Evolutionary conservation across 2,797 vertebrate species (phyloP).

Genomic region (Pseudopleuronectes americanus): DNA sequence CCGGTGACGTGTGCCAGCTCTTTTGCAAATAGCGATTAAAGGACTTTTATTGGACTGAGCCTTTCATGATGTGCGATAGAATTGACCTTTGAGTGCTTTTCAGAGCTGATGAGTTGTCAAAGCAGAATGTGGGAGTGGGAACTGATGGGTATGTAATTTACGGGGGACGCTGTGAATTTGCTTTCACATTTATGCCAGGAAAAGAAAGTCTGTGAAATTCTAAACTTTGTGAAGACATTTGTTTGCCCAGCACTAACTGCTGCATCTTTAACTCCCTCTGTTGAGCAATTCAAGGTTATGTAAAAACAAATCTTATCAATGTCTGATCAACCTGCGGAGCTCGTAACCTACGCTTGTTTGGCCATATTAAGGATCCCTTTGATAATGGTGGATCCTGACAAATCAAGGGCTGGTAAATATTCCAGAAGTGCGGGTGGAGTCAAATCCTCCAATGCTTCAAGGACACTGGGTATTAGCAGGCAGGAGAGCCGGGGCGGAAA

Average conservation of each 20-base stretch:
- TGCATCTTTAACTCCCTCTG: constrained; percentile 39
- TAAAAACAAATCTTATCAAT: constrained; percentile 17
- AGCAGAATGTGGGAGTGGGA: constrained; percentile 66
- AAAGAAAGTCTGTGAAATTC: constrained; percentile 19
- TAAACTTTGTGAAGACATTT: constrained; percentile 34
- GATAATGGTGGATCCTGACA: constrained; percentile 61
- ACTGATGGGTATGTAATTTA: constrained; percentile 72
- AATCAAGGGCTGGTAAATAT: constrained; percentile 55
- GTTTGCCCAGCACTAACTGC: constrained; percentile 6
- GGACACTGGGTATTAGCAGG: constrained; percentile 52
- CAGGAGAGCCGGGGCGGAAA: constrained; percentile 12
- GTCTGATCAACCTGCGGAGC: constrained; percentile 25
- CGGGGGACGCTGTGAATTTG: constrained; percentile 51
- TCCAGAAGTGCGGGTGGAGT: constrained; percentile 56
- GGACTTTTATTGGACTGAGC: constrained; percentile 65
- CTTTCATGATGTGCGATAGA: constrained; percentile 59
- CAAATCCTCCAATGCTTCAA: constrained; percentile 62
- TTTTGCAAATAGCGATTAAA: constrained; percentile 69
- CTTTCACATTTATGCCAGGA: constrained; percentile 34
- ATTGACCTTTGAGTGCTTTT: constrained; percentile 74
- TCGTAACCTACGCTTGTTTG: constrained; percentile 48
- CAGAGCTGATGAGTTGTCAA: constrained; percentile 74
- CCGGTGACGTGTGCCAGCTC: constrained; percentile 49
- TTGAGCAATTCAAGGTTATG: constrained; percentile 35
- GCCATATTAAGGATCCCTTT: constrained; percentile 58